Evolutionary conservation across 2,113 vertebrate genomes (phyloP), one percentile per base, ranked within the genome.

Genomic region (Sinocyclocheilus maitianheensis): DNA sequence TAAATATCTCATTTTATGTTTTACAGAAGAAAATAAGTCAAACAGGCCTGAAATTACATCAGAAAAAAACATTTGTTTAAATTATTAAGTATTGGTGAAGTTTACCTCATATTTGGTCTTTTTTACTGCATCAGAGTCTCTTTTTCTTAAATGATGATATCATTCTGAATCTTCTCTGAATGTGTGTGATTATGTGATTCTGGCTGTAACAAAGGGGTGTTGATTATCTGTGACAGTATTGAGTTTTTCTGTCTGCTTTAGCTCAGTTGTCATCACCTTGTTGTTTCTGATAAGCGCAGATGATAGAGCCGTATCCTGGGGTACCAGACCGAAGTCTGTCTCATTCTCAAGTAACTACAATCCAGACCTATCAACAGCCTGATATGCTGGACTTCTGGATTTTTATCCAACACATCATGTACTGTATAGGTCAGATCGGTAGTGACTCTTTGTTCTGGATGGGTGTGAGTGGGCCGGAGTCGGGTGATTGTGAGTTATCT

Each of bases 141-240:
- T 69, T 69, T 67, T 67, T 34, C 16, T 34, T 34, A 34, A 34
- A 34, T 34, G 30, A 53, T n/a, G n/a, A 16, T 26, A 9, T 55
- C 75, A n/a, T 81, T 46, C 22, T 65, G 22, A 81, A 63, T 81
- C 58, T 63, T 65, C 58, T 53, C 13, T 51, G 43, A 12, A n/a
- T 40, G 79, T 48, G 58, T 65, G 77, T 63, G 34, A 80, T 82
- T 65, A 63, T 63, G 37, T 67, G 62, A 82, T 51, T 82, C 30
- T 26, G 26, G 8, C 7, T 26, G 60, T 30, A 69, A 30, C 8
- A 82, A 67, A 48, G 24, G 24, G 63, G 40, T 51, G 62, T 69
- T 65, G 80, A 82, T 82, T 82, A 69, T 82, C n/a, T 69, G 62
- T 81, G 30, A 30, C 79, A 46, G 80, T 24, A 46, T 65, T 63